phyloP scores from a whole-genome alignment of 2,888 invertebrate species.

The Melieria crassipennis region DNA sequence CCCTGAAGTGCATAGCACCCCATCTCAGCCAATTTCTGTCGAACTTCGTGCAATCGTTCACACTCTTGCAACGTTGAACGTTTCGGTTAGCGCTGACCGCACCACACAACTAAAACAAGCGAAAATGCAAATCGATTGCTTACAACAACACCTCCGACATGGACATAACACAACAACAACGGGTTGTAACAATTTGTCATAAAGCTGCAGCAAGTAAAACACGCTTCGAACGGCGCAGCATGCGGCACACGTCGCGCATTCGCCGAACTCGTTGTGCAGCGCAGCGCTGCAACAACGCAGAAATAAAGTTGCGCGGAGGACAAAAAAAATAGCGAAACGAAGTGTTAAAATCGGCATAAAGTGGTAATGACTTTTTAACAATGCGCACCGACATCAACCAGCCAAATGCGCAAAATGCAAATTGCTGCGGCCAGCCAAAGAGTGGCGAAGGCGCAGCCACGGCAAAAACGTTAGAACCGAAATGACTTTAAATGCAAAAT shows the following conservation, averaged over 20 bases:
- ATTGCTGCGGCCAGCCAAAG: not conserved
- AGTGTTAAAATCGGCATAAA: constrained; percentile 20
- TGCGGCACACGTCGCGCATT: not conserved
- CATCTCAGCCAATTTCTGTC: no score
- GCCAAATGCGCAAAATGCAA: not conserved
- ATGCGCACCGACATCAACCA: constrained; percentile 14
- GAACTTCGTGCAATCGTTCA: no score
- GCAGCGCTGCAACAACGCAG: not conserved
- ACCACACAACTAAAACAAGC: no score
- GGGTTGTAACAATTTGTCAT: no score
- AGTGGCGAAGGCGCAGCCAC: not conserved
- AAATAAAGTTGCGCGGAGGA: not conserved
- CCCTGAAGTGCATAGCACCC: no score
- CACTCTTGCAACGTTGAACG: no score
- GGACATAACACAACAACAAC: no score
- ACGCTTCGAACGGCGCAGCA: not conserved
- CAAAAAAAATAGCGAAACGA: not conserved
- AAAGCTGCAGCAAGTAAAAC: no score
- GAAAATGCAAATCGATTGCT: no score
- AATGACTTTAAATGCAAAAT: constrained; percentile 16
- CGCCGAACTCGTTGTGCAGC: not conserved
- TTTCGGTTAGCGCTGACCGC: no score
- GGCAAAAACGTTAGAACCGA: not conserved
- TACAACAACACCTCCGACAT: no score
- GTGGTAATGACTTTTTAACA: constrained; percentile 40